phyloP scores from a whole-genome alignment of 2,888 invertebrate genomes.

The Lomographa bimaculata region DNA sequence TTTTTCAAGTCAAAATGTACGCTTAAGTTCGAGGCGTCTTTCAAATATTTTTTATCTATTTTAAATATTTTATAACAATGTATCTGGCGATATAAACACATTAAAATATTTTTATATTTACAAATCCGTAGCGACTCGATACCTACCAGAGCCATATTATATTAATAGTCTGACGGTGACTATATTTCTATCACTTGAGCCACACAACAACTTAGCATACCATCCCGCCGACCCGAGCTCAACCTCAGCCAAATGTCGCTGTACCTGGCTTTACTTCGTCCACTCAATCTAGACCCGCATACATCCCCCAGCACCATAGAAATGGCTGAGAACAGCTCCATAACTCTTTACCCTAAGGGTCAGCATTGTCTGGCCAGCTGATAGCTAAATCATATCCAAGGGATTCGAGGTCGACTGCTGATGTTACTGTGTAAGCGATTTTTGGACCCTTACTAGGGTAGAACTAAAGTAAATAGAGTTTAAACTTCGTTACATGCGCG shows the following conservation, averaged over 20 bases:
- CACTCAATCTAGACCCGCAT: slow-evolving; percentile 38
- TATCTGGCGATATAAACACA: no score
- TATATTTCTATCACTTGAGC: slow-evolving; percentile 18
- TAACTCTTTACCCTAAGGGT: slow-evolving; percentile 19
- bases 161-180: no score
- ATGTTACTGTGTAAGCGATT: slow-evolving; percentile 49
- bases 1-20: no score
- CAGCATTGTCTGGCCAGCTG: slow-evolving; percentile 30
- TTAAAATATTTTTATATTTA: no score
- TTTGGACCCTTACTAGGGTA: slow-evolving; percentile 41
- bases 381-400: slow-evolving; percentile 49
- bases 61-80: no score
- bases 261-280: slow-evolving; percentile 51
- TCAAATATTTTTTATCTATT: no score
- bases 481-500: slow-evolving; percentile 30
- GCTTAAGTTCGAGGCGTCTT: no score
- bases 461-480: slow-evolving; percentile 33
- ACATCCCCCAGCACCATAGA: slow-evolving; percentile 22
- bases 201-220: slow-evolving; percentile 27
- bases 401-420: slow-evolving; percentile 43
- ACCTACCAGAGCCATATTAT: no score
- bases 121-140: no score
- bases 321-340: slow-evolving; percentile 5
- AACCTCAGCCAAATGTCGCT: slow-evolving; percentile 62
- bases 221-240: slow-evolving; percentile 37